Evolutionary conservation across 1,140 invertebrate species (phyloP).

Genomic region (Plutomurus gul): DNA sequence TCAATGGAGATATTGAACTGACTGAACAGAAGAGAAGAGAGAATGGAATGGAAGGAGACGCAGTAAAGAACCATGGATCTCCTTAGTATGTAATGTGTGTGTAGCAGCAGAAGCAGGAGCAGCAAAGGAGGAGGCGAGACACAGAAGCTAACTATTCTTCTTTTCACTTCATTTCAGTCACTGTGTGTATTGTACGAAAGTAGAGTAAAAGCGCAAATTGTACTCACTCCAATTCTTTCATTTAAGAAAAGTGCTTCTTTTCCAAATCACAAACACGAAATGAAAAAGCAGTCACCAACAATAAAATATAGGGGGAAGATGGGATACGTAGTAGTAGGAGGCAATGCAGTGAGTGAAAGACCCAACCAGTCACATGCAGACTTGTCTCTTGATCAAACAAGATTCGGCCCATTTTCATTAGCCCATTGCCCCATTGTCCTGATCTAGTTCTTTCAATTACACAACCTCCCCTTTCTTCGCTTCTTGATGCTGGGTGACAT

Average conservation of each 20-base stretch:
- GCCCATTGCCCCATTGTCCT: conserved; percentile 19
- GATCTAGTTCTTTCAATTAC: conserved; percentile 18
- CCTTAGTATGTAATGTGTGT: no score
- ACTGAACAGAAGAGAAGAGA: no score
- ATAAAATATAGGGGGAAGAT: background rate
- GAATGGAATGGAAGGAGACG: no score
- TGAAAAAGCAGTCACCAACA: background rate
- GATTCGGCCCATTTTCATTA: conserved; percentile 20
- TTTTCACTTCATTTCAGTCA: no score
- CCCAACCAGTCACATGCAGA: background rate
- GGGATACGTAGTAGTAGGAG: no score
- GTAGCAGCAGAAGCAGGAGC: no score
- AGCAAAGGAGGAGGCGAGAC: no score
- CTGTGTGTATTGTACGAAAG: background rate
- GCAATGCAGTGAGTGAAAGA: background rate
- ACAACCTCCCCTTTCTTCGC: background rate
- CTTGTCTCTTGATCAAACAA: background rate
- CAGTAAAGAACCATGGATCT: no score
- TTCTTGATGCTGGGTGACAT: background rate
- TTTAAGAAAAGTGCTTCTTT: background rate
- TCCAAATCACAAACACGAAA: conserved; percentile 15
- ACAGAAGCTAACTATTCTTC: no score
- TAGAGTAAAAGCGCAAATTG: no score
- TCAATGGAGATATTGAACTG: background rate
- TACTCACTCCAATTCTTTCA: background rate